A percentile compares a stretch with the other conserved stretches of the same genome.
These are phyloP conservation scores for Hydrochoerus hydrochaeris DNA, from an alignment of 2,113 vertebrate species.

Conservation along the genomic window DNA sequence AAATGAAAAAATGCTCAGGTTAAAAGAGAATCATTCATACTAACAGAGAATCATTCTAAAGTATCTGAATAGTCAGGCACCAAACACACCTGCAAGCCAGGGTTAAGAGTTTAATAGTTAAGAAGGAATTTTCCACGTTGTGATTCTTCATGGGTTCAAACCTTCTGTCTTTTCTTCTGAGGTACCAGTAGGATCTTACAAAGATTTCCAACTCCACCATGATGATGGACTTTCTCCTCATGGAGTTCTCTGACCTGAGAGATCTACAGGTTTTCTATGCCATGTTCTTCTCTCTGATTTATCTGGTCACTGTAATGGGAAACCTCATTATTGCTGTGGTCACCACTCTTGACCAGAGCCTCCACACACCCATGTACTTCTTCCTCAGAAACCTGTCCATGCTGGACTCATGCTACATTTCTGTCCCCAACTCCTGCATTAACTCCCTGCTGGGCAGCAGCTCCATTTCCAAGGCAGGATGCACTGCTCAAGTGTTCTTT, in stretches of 20 bases:
- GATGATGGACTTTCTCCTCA: conserved; percentile 23
- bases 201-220: background rate
- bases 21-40: background rate
- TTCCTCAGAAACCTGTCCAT: conserved; percentile 43
- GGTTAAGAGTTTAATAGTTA: background rate
- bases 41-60: background rate
- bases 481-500: conserved; percentile 29
- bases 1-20: background rate
- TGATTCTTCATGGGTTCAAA: background rate
- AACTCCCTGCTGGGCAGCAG: background rate
- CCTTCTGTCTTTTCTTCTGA: background rate
- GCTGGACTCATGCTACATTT: conserved; percentile 25
- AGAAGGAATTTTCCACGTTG: no score
- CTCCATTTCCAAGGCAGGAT: background rate
- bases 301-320: background rate
- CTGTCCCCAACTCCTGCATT: conserved; percentile 11
- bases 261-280: background rate
- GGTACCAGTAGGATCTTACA: background rate
- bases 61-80: no score
- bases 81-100: background rate
- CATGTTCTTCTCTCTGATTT: background rate
- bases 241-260: background rate
- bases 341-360: background rate
- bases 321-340: background rate
- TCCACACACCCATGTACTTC: conserved; percentile 44